Conservation (phyloP, 2,888 invertebrate genomes). For the Polyploca ridens region DNA sequence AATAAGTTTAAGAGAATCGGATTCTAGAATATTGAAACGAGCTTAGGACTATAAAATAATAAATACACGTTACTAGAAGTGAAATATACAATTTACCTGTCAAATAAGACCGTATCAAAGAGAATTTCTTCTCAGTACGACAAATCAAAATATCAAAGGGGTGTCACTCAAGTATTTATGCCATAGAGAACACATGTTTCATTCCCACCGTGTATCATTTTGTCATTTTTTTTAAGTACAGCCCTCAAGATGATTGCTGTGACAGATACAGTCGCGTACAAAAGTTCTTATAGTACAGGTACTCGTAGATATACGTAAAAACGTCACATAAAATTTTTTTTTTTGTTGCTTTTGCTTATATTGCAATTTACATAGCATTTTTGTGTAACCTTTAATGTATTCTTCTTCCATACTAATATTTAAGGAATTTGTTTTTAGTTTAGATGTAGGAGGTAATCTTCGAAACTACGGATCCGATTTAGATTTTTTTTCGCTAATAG, state of each 20-base stretch:
- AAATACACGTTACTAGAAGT: constrained; percentile 5
- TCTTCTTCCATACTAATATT: no score
- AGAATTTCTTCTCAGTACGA: constrained; percentile 42
- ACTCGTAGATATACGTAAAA: no score
- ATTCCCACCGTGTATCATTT: constrained; percentile 59
- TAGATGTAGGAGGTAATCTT: no score
- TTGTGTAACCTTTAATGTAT: no score
- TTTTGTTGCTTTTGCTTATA: no score
- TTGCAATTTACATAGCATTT: no score
- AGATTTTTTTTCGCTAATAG: no score
- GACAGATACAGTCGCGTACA: constrained; percentile 50
- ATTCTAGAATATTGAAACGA: no score
- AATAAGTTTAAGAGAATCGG: no score
- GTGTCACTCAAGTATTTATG: constrained; percentile 67
- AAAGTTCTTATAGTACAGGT: constrained; percentile 17
- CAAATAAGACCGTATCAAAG: constrained; percentile 37
- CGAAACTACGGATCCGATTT: no score
- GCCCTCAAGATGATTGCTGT: constrained; percentile 51
- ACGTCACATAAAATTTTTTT: no score
- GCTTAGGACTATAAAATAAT: constrained; percentile 11
- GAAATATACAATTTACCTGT: constrained; percentile 18
- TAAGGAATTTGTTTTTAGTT: no score
- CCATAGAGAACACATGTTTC: constrained; percentile 49
- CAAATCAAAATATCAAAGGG: constrained; percentile 68
- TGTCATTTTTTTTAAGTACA: constrained; percentile 61